Base-by-base conservation (phyloP, 2,888 invertebrate genomes). In the Lochmaea capreae region DNA sequence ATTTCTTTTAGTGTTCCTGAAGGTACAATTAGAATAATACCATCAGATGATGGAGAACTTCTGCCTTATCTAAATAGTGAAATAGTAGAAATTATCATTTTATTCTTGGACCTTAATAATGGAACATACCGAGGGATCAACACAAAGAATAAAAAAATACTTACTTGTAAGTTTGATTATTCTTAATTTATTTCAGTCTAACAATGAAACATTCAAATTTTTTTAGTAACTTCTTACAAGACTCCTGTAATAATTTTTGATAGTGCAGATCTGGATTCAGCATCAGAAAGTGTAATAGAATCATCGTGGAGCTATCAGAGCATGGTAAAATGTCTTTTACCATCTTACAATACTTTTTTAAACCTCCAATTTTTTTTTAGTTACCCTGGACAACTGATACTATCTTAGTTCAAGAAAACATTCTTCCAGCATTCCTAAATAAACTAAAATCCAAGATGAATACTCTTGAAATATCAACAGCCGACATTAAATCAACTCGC, bases 201-300 rank as follows among this genome's bases (percentile, higher is more conserved):
- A 22, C n/a, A 12, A 58, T n/a, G 8, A 52, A 57, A 62, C 63
- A 6, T 52, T 39, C 10, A 57, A 8, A 18, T 22, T 11, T 77
- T n/a, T 78, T 70, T 68, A 78, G 78, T 77, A 26, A 49, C 72
- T 33, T 67, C 79, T 12, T 78, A 73, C 46, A 81, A 78, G 76
- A 87, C 87, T 61, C 87, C 89, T 2, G 87, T 89, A 77, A 83
- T 91, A 54, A 87, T 90, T 69, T 90, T 89, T 83, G 90, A 90
- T 73, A 85, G 86, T 62, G 88, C 89, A 11, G 91, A 91, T 83
- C 79, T 90, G 54, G 89, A 90, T 85, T 89, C 90, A 65, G 89
- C 90, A 2, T 88, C 88, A 65, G 89, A 90, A 77, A 86, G 87
- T 49, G 85, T 89, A 6, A 86, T 90, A 52, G 87, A 89, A 76